These are phyloP conservation scores for Steatocranus sp. DNA, from an alignment of 2,797 vertebrate species.

Conservation along the genomic window DNA sequence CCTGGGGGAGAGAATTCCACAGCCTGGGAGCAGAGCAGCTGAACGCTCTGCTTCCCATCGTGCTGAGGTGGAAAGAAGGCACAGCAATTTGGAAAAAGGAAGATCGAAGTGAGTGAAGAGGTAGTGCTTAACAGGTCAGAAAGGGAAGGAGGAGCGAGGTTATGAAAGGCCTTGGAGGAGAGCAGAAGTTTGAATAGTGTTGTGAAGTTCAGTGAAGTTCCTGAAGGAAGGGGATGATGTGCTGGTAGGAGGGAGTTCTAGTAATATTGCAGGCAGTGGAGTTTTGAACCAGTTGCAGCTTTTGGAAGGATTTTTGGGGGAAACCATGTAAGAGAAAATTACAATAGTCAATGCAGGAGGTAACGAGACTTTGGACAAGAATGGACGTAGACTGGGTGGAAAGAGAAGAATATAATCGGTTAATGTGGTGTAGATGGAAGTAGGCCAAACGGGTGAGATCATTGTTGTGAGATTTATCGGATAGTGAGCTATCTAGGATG, in stretches of 20 bases:
- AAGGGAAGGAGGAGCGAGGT: neutral
- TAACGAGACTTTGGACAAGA: neutral
- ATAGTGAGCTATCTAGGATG: neutral
- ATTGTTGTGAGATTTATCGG: neutral
- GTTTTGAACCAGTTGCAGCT: neutral
- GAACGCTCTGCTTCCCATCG: neutral
- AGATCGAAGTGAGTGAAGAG: neutral
- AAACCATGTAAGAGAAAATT: neutral
- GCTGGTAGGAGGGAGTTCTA: neutral
- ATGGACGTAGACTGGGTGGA: neutral
- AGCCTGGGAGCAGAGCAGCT: neutral
- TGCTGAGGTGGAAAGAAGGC: neutral
- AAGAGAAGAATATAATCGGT: neutral
- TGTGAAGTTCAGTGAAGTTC: neutral
- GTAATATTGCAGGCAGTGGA: neutral
- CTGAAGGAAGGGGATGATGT: neutral
- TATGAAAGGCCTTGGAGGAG: neutral
- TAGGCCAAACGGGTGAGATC: neutral
- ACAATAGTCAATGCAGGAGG: neutral
- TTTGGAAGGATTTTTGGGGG: neutral
- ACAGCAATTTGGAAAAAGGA: neutral
- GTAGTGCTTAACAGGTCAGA: neutral
- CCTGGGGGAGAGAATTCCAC: accelerated
- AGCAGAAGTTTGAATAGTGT: neutral
- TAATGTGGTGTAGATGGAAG: neutral